Evolutionary conservation across 2,113 vertebrate genomes (phyloP).

Genomic region (rat (Rattus norvegicus)): DNA sequence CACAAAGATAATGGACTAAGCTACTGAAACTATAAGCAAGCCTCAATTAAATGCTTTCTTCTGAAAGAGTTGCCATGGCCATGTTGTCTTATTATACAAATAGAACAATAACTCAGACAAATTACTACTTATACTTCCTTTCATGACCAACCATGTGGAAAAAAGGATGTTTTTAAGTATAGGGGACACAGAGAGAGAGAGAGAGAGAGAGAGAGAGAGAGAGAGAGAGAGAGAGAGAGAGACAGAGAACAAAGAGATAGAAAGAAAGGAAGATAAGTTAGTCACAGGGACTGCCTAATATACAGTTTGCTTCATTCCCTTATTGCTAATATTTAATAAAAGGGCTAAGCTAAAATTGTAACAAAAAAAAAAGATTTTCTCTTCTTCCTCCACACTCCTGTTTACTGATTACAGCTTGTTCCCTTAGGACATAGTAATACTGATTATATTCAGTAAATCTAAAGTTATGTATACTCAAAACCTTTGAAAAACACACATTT

Average conservation of each 20-base stretch:
- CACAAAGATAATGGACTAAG: not conserved
- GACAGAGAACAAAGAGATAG: not conserved
- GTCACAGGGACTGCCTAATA: not conserved
- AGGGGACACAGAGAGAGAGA: not conserved
- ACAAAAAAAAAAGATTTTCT: not conserved
- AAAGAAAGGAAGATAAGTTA: not conserved
- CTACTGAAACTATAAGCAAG: not conserved
- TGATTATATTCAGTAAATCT: not conserved
- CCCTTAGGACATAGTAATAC: not conserved
- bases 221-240: not conserved
- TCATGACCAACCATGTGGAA: not conserved
- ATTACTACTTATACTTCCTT: not conserved
- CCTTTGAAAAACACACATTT: not conserved
- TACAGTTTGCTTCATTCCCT: not conserved
- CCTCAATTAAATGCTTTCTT: not conserved
- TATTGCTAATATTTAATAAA: not conserved
- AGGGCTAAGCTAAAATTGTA: rapidly evolving
- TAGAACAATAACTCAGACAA: not conserved
- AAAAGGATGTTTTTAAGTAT: not conserved
- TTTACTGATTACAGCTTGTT: not conserved
- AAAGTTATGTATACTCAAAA: not conserved
- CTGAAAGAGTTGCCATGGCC: not conserved
- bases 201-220: not conserved
- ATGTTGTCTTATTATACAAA: not conserved
- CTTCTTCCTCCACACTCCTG: not conserved